A percentile compares a stretch with the other conserved stretches of the same genome.
These are phyloP conservation scores for Lates calcarifer DNA, from an alignment of 2,113 vertebrate species.

Conservation along the genomic window DNA sequence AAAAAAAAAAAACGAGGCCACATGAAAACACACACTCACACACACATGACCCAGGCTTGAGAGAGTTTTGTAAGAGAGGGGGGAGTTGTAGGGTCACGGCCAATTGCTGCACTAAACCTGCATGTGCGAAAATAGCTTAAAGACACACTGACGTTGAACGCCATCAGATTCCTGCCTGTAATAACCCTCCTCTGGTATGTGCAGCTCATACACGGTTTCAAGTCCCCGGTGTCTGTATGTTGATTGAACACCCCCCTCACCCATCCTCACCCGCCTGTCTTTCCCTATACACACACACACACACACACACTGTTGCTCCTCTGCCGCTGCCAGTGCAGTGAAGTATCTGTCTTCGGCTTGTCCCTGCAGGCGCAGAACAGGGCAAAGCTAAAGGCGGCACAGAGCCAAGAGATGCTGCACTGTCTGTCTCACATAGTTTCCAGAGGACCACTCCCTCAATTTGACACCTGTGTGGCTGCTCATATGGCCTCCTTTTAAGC, in stretches of 20 bases:
- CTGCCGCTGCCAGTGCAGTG: neutral
- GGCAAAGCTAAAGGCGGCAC: neutral
- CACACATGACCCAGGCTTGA: neutral
- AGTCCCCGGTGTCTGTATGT: constrained; percentile 28
- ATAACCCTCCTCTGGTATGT: constrained; percentile 56
- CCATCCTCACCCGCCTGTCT: neutral
- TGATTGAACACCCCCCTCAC: constrained; percentile 3
- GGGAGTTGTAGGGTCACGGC: constrained; percentile 12
- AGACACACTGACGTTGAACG: constrained; percentile 11
- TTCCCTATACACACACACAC: neutral
- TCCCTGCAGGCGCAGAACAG: constrained; percentile 16
- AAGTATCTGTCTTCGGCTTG: neutral
- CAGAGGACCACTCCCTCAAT: constrained; percentile 51
- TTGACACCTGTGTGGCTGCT: constrained; percentile 44
- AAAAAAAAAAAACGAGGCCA: constrained; percentile 34
- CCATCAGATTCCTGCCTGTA: constrained; percentile 48
- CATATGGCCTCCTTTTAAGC: neutral
- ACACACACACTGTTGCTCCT: constrained; percentile 1
- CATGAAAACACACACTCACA: constrained; percentile 2
- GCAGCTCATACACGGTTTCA: constrained; percentile 53
- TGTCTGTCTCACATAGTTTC: constrained; percentile 67
- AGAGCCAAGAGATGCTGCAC: constrained; percentile 56
- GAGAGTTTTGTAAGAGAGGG: constrained; percentile 6
- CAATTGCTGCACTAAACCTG: constrained; percentile 40
- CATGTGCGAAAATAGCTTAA: constrained; percentile 49